These are phyloP conservation scores for Trachymyrmex cornetzi DNA, from an alignment of 1,140 invertebrate species.

Conservation along the genomic window DNA sequence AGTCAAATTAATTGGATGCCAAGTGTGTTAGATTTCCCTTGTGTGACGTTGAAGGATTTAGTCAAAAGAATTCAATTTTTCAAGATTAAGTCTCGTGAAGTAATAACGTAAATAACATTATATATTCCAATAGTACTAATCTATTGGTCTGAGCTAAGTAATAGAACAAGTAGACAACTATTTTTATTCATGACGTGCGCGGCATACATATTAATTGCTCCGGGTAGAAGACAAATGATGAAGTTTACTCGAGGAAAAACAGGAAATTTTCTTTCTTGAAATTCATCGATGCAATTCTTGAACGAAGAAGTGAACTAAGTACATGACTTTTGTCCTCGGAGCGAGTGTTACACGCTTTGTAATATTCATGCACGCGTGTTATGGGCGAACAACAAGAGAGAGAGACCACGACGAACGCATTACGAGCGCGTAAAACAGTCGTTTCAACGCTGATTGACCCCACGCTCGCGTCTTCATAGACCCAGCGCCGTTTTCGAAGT, in stretches of 20 bases:
- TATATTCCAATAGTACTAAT: constrained; percentile 7
- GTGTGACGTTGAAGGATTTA: neutral
- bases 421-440: constrained; percentile 47
- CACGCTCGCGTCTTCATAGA: neutral
- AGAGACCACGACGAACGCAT: constrained; percentile 10
- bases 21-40: too few relatives aligned
- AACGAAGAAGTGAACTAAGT: neutral
- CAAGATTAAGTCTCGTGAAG: neutral
- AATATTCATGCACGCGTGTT: neutral
- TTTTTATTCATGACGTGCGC: neutral
- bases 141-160: neutral
- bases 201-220: constrained; percentile 28
- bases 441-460: constrained; percentile 7
- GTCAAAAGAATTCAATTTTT: neutral
- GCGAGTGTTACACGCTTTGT: neutral
- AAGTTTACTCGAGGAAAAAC: neutral
- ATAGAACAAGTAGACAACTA: neutral
- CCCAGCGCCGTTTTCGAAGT: neutral
- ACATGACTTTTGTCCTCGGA: neutral
- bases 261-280: constrained; percentile 2
- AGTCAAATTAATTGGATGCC: too few relatives aligned
- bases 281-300: neutral
- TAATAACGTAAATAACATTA: neutral
- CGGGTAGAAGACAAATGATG: neutral
- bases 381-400: neutral